Percentiles rank a stretch among this genome's conserved stretches.
Evolutionary conservation across 2,797 vertebrate species (phyloP).

Genomic region (Potorous gilbertii): DNA sequence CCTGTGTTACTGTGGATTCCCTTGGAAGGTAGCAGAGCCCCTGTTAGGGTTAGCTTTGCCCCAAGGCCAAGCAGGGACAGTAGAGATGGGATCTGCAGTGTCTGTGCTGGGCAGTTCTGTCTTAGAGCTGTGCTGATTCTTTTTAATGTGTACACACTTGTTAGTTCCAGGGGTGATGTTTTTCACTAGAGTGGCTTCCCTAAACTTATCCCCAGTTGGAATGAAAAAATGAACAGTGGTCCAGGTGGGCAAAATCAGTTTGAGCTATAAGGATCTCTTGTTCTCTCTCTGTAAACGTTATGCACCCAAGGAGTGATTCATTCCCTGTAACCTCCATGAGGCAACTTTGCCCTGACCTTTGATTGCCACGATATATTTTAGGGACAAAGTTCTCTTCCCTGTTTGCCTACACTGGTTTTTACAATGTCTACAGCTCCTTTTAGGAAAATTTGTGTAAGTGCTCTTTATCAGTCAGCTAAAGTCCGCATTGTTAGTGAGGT

Average conservation of each 20-base stretch:
- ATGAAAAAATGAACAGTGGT: constrained; percentile 67
- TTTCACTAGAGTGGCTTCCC: constrained; percentile 79
- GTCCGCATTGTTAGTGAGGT: constrained; percentile 40
- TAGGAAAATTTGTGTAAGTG: constrained; percentile 78
- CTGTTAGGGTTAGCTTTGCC: constrained; percentile 77
- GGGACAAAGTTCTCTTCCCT: constrained; percentile 78
- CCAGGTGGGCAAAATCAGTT: constrained; percentile 46
- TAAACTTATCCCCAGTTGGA: constrained; percentile 57
- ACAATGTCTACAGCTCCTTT: constrained; percentile 80
- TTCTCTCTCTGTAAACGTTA: constrained; percentile 76
- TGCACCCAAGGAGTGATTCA: constrained; percentile 69
- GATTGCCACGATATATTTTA: constrained; percentile 71
- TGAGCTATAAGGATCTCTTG: constrained; percentile 54
- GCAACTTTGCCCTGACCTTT: constrained; percentile 71
- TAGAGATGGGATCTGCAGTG: constrained; percentile 82
- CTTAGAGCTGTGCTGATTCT: constrained; percentile 86
- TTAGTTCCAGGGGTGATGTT: constrained; percentile 82
- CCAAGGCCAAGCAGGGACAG: constrained; percentile 79
- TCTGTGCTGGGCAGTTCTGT: constrained; percentile 85
- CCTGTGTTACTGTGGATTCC: constrained; percentile 81
- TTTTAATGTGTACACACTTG: constrained; percentile 81
- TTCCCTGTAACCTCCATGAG: constrained; percentile 61
- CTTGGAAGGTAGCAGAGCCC: constrained; percentile 77
- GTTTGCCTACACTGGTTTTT: constrained; percentile 81
- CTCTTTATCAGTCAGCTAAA: constrained; percentile 74